Evolutionary conservation across 53 echinoderm and acorn worm species (phyloP).

Genomic region (Echinarachnius parma): DNA sequence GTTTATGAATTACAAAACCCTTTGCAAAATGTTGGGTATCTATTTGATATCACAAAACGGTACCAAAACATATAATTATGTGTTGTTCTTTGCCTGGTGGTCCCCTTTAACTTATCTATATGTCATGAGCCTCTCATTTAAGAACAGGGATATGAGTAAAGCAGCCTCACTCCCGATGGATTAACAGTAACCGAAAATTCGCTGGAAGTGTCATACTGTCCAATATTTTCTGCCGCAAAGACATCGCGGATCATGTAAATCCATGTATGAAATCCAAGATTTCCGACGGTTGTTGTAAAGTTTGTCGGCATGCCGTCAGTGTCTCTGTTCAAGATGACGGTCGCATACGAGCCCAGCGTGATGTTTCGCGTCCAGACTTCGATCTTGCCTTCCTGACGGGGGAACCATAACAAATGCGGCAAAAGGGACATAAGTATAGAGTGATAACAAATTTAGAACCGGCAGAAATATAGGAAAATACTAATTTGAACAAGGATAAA

Average conservation of each 20-base stretch:
- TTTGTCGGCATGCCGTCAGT: slow-evolving; percentile 10
- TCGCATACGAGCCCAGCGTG: neutral
- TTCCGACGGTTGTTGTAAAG: neutral
- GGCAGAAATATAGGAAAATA: too few relatives aligned
- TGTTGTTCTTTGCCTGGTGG: neutral
- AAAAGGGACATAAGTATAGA: too few relatives aligned
- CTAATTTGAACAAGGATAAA: too few relatives aligned
- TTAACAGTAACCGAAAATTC: slow-evolving; percentile 20
- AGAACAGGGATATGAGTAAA: slow-evolving; percentile 26
- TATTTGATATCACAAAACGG: too few relatives aligned
- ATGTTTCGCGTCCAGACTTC: slow-evolving; percentile 31
- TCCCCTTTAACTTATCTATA: neutral
- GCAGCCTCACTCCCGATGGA: slow-evolving; percentile 18
- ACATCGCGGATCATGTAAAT: slow-evolving; percentile 17
- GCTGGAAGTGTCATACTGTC: neutral
- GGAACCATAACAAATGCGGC: too few relatives aligned
- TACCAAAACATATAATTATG: too few relatives aligned
- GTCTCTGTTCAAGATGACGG: slow-evolving; percentile 34
- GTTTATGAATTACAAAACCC: too few relatives aligned
- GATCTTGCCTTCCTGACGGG: slow-evolving; percentile 8
- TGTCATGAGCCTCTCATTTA: neutral
- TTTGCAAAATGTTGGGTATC: too few relatives aligned
- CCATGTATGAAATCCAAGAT: slow-evolving; percentile 14
- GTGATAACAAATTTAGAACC: too few relatives aligned
- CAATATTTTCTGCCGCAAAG: slow-evolving; percentile 2